phyloP scores from a whole-genome alignment of 1,140 invertebrate species.

The Drosophila pallidifrons region DNA sequence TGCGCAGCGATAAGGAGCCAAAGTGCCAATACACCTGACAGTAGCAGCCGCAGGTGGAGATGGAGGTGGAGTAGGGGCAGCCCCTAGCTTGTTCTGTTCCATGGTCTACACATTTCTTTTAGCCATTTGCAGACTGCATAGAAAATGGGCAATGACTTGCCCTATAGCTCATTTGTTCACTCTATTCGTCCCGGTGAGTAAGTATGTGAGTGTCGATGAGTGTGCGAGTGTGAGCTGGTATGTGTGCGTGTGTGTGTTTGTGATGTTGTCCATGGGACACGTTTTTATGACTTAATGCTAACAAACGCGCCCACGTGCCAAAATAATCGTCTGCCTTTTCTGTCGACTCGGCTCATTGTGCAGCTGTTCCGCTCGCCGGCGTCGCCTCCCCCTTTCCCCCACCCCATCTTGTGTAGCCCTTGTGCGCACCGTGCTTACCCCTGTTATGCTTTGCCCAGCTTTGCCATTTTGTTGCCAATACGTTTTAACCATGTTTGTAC shows the following conservation, averaged over 20 bases:
- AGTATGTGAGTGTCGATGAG: not conserved
- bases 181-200: not conserved
- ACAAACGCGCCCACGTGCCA: slow-evolving; percentile 82
- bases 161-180: slow-evolving; percentile 45
- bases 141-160: slow-evolving; percentile 50
- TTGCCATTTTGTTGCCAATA: slow-evolving; percentile 77
- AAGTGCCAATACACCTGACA: slow-evolving; percentile 65
- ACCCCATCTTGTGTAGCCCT: not conserved
- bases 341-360: slow-evolving; percentile 78
- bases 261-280: slow-evolving; percentile 59
- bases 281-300: slow-evolving; percentile 84
- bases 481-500: slow-evolving; percentile 82
- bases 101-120: slow-evolving; percentile 38
- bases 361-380: slow-evolving; percentile 38
- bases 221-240: not conserved
- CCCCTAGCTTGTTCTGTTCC: slow-evolving; percentile 30
- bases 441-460: slow-evolving; percentile 42
- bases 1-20: slow-evolving; percentile 71
- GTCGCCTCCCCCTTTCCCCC: not conserved
- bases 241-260: slow-evolving; percentile 27
- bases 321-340: slow-evolving; percentile 80
- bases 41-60: slow-evolving; percentile 1
- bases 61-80: not conserved
- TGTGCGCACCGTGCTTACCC: slow-evolving; percentile 3
- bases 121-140: slow-evolving; percentile 53